These are phyloP conservation scores for Zaprionus inermis DNA, from an alignment of 1,140 invertebrate genomes.

Conservation along the genomic window DNA sequence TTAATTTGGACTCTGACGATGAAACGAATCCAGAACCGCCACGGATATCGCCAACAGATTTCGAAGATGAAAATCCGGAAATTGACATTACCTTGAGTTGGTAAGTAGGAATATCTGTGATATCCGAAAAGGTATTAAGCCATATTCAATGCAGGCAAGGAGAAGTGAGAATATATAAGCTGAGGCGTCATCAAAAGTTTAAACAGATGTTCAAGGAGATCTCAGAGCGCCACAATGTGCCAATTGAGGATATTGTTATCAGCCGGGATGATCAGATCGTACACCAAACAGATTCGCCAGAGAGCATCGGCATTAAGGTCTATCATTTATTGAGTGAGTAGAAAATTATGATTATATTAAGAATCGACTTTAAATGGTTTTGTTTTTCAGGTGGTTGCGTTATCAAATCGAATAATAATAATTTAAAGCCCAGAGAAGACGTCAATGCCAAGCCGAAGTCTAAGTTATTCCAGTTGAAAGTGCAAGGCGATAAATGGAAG, in stretches of 20 bases:
- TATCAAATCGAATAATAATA: constrained; percentile 38
- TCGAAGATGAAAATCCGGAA: constrained; percentile 63
- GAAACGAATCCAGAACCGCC: constrained; percentile 16
- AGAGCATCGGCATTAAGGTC: constrained; percentile 54
- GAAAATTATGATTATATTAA: neutral
- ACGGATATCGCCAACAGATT: neutral
- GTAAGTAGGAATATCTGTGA: constrained; percentile 14
- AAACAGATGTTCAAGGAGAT: constrained; percentile 64
- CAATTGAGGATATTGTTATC: constrained; percentile 48
- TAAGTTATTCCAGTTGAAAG: constrained; percentile 63
- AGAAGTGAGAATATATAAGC: constrained; percentile 61
- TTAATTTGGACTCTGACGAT: constrained; percentile 69
- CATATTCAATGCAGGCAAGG: constrained; percentile 46
- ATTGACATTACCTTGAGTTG: constrained; percentile 62
- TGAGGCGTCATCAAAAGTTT: constrained; percentile 72
- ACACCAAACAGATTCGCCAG: constrained; percentile 53
- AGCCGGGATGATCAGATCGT: constrained; percentile 61
- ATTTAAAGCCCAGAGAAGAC: neutral
- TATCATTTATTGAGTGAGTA: constrained; percentile 69
- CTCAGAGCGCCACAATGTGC: constrained; percentile 59
- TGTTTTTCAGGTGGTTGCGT: constrained; percentile 55
- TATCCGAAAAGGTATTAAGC: neutral
- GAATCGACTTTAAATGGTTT: neutral
- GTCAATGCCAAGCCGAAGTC: constrained; percentile 30
- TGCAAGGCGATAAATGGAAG: constrained; percentile 67